Evolutionary conservation across 2,797 vertebrate species (phyloP), one percentile per base, ranked within the genome.

Genomic region (Lutra lutra): DNA sequence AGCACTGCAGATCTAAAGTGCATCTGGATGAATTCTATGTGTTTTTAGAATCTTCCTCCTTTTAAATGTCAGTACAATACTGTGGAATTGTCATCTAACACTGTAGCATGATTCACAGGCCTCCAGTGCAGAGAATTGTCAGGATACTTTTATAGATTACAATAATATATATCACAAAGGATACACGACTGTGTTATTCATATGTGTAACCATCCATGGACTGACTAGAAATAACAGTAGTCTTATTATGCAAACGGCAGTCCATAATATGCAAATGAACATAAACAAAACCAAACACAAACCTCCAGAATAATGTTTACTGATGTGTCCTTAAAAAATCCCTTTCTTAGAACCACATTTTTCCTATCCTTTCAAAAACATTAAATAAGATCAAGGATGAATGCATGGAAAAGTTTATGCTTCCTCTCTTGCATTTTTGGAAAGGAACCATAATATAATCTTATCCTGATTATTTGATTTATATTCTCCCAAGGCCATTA

Each of bases 181-280:
- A 88, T 86, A 97, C 89, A 97, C 14, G 0, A 2, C 89, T 96
- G 70, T 54, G 8, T 98, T 95, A 96, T 97, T 98, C 97, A 91
- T 15, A 35, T 97, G 98, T 98, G 98, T 97, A 98, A 98, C 98
- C 98, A 98, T 86, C 97, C 98, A 96, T 98, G 97, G 94, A 97
- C 90, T 82, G 94, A 98, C 78, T 98, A 98, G 98, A 98, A 98
- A 95, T 96, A 98, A 98, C 98, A 98, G 96, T 97, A 79, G 80
- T 98, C 87, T 98, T 98, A 98, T 98, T 98, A 98, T 98, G 98
- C 98, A 98, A 99, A 98, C 97, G 98, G 85, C 88, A 98, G 97
- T 97, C 87, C 97, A 98, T 95, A 93, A 96, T 98, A 98, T 98
- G 98, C 98, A 98, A 99, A 98, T 98, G 97, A 98, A 98, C 86